Evolutionary conservation across 1,140 invertebrate genomes (phyloP).

Genomic region (Pseudobourletiella spinata): DNA sequence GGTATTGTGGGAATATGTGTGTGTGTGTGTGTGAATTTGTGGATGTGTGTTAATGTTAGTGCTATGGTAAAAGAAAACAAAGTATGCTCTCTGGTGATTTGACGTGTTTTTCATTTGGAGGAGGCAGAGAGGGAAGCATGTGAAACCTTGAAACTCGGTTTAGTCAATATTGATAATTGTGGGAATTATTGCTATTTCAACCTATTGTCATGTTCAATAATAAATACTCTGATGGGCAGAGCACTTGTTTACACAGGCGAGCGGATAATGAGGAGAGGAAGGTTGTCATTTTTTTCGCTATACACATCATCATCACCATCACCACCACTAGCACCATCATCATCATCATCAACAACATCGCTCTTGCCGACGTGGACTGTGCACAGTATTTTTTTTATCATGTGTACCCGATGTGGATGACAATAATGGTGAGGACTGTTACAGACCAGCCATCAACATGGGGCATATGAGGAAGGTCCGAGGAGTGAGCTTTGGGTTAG

Average conservation of each 20-base stretch:
- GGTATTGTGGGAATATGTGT: neutral
- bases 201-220: conserved; percentile 22
- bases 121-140: conserved; percentile 23
- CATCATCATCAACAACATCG: neutral
- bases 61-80: conserved; percentile 11
- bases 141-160: conserved; percentile 25
- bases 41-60: neutral
- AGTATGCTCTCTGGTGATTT: conserved; percentile 1
- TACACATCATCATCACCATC: too few species aligned
- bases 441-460: too few species aligned
- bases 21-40: neutral
- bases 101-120: conserved; percentile 24
- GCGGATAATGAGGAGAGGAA: conserved; percentile 22
- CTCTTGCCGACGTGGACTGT: too few species aligned
- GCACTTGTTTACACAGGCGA: conserved; percentile 17
- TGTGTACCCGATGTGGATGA: too few species aligned
- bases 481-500: too few species aligned
- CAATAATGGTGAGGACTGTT: too few species aligned
- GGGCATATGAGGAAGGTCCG: too few species aligned
- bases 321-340: too few species aligned
- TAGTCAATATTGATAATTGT: conserved; percentile 31
- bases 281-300: neutral
- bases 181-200: conserved; percentile 24
- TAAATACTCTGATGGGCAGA: conserved; percentile 18
- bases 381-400: too few species aligned